A percentile compares a stretch with the other conserved stretches of the same genome.
Conservation (phyloP, 2,797 vertebrate genomes). For the Ispidina lecontei region DNA sequence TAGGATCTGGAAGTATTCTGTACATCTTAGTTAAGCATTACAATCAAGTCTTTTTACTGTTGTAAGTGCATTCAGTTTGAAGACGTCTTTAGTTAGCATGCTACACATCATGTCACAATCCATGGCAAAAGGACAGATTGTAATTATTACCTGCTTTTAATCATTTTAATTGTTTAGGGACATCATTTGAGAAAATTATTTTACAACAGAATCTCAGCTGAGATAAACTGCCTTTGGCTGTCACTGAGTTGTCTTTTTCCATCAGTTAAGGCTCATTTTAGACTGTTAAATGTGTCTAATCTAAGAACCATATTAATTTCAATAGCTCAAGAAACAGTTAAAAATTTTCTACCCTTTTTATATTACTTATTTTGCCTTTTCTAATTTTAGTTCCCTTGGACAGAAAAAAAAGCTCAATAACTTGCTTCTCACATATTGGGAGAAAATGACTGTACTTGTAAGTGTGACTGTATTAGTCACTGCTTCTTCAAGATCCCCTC, state of each 20-base stretch:
- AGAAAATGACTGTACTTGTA: neutral
- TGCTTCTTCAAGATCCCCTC: neutral
- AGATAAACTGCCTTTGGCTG: neutral
- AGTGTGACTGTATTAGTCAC: neutral
- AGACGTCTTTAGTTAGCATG: neutral
- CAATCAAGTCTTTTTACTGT: neutral
- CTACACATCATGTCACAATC: neutral
- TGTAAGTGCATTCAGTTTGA: neutral
- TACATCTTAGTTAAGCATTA: neutral
- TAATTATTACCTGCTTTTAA: neutral
- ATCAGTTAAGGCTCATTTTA: neutral
- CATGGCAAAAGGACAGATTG: conserved; percentile 20
- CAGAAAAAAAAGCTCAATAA: neutral
- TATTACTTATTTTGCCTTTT: neutral
- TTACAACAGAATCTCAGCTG: neutral
- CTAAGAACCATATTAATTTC: neutral
- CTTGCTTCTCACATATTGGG: neutral
- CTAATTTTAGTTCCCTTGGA: neutral
- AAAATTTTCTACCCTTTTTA: neutral
- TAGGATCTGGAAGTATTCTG: neutral
- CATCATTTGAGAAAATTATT: neutral
- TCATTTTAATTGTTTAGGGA: neutral
- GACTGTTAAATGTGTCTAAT: neutral
- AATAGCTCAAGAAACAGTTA: neutral
- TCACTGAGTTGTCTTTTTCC: neutral